phyloP scores from a whole-genome alignment of 2,797 vertebrate species.

The Pangasius djambal region DNA sequence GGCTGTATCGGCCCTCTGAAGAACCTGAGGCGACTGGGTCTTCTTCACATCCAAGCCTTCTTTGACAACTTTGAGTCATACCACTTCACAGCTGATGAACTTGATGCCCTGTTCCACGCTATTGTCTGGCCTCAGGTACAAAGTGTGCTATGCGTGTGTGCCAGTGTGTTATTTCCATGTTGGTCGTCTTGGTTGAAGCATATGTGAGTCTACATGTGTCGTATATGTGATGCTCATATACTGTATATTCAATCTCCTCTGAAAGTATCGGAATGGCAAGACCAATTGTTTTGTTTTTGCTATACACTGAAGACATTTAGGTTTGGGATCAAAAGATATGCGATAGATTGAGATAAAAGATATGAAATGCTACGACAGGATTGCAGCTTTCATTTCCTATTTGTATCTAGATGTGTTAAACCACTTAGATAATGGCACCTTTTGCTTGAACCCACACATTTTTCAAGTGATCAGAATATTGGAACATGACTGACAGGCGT shows the following conservation, averaged over 20 bases:
- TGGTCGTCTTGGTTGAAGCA: background rate
- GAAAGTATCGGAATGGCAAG: background rate
- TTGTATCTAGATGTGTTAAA: background rate
- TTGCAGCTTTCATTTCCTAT: background rate
- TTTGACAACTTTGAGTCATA: slow-evolving; percentile 88
- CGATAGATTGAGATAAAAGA: background rate
- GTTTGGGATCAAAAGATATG: background rate
- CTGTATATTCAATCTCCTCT: background rate
- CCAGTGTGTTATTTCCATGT: background rate
- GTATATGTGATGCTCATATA: background rate
- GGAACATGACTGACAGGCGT: background rate
- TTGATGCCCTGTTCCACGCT: slow-evolving; percentile 88
- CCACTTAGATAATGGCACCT: background rate
- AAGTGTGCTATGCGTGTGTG: background rate
- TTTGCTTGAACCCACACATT: background rate
- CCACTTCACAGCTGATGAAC: slow-evolving; percentile 83
- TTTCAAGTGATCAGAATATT: no score
- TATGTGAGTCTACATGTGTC: background rate
- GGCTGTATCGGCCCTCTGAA: slow-evolving; percentile 90
- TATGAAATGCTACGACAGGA: background rate
- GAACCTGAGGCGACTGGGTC: slow-evolving; percentile 88
- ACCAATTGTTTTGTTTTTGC: background rate
- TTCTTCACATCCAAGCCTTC: slow-evolving; percentile 87
- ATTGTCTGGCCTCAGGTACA: slow-evolving; percentile 94
- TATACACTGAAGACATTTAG: background rate